Conservation (phyloP, 2,888 invertebrate genomes). For the Drosophila neutralis region DNA sequence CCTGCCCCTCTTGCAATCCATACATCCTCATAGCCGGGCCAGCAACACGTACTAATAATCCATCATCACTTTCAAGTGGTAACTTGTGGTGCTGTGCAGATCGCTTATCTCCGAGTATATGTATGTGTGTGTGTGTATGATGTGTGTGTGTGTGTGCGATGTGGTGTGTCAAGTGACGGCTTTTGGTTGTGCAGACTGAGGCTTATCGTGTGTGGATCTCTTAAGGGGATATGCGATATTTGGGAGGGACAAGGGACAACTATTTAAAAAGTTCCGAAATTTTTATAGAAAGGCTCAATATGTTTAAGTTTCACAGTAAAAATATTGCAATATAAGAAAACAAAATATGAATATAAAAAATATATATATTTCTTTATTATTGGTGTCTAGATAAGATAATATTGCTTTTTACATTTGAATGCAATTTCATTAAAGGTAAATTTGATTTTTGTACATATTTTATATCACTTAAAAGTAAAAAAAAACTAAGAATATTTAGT, state of each 20-base stretch:
- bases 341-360: too few relatives aligned
- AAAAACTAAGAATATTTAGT: neutral
- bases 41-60: slow-evolving; percentile 82
- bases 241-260: neutral
- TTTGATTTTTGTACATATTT: too few relatives aligned
- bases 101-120: slow-evolving; percentile 53
- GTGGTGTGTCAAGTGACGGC: slow-evolving; percentile 33
- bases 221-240: neutral
- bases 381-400: too few relatives aligned
- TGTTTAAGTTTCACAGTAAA: too few relatives aligned
- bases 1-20: neutral
- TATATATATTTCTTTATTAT: too few relatives aligned
- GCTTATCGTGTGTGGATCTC: slow-evolving; percentile 38
- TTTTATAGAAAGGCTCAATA: neutral
- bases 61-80: slow-evolving; percentile 72
- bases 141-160: slow-evolving; percentile 9
- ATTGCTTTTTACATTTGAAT: too few relatives aligned
- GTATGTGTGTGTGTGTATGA: neutral
- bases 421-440: too few relatives aligned
- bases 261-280: neutral
- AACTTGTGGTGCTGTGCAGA: slow-evolving; percentile 57
- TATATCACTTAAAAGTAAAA: neutral
- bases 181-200: slow-evolving; percentile 13
- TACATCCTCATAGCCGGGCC: slow-evolving; percentile 57
- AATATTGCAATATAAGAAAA: too few relatives aligned